phyloP scores from a whole-genome alignment of 2,797 vertebrate species.

The Masticophis lateralis region DNA sequence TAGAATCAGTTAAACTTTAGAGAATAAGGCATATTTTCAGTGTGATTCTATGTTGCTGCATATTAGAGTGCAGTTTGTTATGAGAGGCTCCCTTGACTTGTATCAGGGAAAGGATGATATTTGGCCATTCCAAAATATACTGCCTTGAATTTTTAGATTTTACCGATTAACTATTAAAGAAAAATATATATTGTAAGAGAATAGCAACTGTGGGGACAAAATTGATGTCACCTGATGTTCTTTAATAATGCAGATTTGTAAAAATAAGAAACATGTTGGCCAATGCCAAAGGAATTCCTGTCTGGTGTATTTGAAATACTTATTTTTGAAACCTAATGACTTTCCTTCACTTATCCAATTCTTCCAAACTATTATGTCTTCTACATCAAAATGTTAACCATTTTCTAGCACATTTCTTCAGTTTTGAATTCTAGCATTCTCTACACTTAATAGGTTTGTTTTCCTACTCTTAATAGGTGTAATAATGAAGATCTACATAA shows the following conservation, averaged over 20 bases:
- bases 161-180: background rate
- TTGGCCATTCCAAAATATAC: background rate
- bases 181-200: background rate
- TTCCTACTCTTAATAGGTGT: slow-evolving; percentile 72
- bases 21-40: background rate
- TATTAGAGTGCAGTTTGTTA: background rate
- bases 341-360: background rate
- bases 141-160: background rate
- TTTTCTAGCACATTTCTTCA: background rate
- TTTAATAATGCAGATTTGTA: background rate
- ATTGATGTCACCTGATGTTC: background rate
- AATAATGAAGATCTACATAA: slow-evolving; percentile 75
- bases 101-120: background rate
- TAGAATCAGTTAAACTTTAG: background rate
- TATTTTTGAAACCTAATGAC: background rate
- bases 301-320: background rate
- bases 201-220: background rate
- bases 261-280: background rate
- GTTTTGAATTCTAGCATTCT: slow-evolving; percentile 27
- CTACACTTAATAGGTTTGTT: slow-evolving; percentile 61
- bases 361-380: background rate
- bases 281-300: background rate
- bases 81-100: background rate
- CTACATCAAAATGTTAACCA: background rate
- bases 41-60: background rate